Evolutionary conservation across 1,140 invertebrate species (phyloP).

Genomic region (Yoshiicerus persimilis): DNA sequence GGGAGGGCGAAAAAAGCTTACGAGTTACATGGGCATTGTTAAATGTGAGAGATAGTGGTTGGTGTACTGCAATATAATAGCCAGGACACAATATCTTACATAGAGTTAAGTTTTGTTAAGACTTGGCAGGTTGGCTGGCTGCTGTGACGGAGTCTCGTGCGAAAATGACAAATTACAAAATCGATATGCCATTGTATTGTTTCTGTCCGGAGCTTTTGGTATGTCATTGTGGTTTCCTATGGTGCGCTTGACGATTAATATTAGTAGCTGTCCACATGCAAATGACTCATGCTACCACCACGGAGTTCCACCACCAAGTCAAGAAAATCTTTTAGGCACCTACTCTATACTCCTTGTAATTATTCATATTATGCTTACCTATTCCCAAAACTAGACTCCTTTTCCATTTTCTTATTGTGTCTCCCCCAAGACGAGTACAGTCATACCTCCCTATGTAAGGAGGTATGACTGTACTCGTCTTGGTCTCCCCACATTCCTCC

Average conservation of each 20-base stretch:
- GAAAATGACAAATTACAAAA: constrained; percentile 48
- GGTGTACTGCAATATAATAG: neutral
- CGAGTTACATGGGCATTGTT: neutral
- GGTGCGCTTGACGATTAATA: constrained; percentile 33
- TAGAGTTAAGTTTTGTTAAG: constrained; percentile 3
- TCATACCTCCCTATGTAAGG: no score
- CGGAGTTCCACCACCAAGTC: neutral
- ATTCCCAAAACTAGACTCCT: no score
- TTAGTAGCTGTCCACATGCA: constrained; percentile 37
- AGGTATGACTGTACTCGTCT: no score
- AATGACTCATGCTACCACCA: constrained; percentile 27
- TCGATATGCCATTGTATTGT: constrained; percentile 39
- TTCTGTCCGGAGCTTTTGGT: constrained; percentile 10
- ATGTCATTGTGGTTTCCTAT: constrained; percentile 19
- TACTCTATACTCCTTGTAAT: no score
- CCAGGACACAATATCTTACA: neutral
- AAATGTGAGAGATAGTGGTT: neutral
- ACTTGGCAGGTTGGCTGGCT: constrained; percentile 9
- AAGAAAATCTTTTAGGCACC: no score
- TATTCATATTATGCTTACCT: no score
- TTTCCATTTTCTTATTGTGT: no score
- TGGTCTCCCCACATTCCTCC: no score
- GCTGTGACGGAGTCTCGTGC: constrained; percentile 36
- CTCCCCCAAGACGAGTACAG: no score
- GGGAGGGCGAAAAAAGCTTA: neutral